Evolutionary conservation across 2,113 vertebrate species (phyloP).

Genomic region (Notothenia coriiceps): DNA sequence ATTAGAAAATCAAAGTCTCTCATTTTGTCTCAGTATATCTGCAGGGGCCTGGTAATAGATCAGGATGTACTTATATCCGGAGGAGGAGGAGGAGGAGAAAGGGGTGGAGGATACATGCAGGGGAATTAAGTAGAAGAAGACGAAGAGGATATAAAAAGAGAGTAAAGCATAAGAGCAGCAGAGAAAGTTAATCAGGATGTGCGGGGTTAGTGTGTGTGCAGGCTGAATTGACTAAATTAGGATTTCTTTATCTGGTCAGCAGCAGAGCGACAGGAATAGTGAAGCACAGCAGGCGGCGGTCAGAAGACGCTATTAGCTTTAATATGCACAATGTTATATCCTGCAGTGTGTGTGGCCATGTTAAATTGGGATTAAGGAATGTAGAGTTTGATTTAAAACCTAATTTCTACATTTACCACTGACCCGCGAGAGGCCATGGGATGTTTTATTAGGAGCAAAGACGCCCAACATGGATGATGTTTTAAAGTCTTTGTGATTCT

Average conservation of each 20-base stretch:
- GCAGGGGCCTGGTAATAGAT: constrained; percentile 85
- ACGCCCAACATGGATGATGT: not conserved
- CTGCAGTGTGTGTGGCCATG: not conserved
- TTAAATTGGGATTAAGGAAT: constrained; percentile 18
- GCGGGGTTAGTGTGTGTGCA: constrained; percentile 40
- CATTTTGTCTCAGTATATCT: constrained; percentile 86
- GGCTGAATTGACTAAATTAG: not conserved
- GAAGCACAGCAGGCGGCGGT: constrained; percentile 43
- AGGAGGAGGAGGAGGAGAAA: constrained; percentile 39
- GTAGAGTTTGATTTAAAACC: not conserved
- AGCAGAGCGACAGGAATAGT: constrained; percentile 50
- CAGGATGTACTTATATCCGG: constrained; percentile 71
- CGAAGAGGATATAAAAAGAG: constrained; percentile 47
- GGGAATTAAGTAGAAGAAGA: constrained; percentile 44
- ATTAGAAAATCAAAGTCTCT: constrained; percentile 96
- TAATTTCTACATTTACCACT: too few species aligned
- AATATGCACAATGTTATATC: not conserved
- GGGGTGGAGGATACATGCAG: constrained; percentile 29
- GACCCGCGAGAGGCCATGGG: not conserved
- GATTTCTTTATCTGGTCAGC: constrained; percentile 59
- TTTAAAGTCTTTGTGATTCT: not conserved
- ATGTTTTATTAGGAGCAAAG: not conserved
- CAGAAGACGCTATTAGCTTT: constrained; percentile 30
- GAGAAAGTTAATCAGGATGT: constrained; percentile 65
- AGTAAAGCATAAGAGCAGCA: constrained; percentile 48